Percentiles rank a stretch among this genome's conserved stretches.
Conservation (phyloP, 2,888 invertebrate genomes). For the Cryptosula pallasiana region DNA sequence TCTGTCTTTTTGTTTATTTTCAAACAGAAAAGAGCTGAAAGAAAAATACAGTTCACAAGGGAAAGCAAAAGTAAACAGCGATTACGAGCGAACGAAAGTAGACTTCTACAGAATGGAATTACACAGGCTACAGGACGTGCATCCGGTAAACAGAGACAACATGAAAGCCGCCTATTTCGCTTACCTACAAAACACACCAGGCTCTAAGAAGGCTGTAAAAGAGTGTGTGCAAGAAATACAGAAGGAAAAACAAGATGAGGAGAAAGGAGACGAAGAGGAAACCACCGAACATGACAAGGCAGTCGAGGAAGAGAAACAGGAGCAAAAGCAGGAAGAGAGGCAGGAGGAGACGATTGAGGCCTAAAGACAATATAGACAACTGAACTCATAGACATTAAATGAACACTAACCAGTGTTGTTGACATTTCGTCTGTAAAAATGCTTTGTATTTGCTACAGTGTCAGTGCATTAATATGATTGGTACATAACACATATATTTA, state of each 20-base stretch:
- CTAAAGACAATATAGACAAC: no score
- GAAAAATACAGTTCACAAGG: slow-evolving; percentile 41
- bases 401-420: no score
- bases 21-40: slow-evolving; percentile 37
- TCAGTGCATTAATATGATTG: no score
- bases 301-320: neutral
- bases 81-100: slow-evolving; percentile 45
- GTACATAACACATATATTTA: no score
- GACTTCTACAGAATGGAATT: slow-evolving; percentile 51
- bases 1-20: neutral
- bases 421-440: no score
- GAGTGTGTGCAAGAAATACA: slow-evolving; percentile 39
- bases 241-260: slow-evolving; percentile 9
- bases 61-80: slow-evolving; percentile 37
- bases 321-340: no score
- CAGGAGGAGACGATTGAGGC: no score
- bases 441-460: no score
- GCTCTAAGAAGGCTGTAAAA: slow-evolving; percentile 44
- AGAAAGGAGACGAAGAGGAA: neutral
- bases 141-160: slow-evolving; percentile 38
- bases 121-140: slow-evolving; percentile 43
- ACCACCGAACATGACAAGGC: neutral
- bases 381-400: no score
- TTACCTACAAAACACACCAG: slow-evolving; percentile 52
- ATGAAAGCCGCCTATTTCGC: slow-evolving; percentile 48